Evolutionary conservation across 2,888 invertebrate species (phyloP).

Genomic region (Epinotia brunnichana): DNA sequence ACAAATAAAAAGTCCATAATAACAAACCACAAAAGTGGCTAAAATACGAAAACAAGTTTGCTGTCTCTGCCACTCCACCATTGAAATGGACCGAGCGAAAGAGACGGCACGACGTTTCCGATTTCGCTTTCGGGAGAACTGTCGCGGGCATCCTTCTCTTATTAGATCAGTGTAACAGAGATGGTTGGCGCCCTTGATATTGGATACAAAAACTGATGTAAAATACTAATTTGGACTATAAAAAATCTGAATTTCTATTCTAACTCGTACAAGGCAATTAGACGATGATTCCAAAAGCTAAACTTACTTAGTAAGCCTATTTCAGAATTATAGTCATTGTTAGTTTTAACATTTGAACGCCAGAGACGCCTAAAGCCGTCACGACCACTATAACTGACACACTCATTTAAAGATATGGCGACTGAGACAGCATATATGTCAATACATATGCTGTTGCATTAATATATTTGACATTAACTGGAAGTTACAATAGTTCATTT

Average conservation of each 20-base stretch:
- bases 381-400: neutral
- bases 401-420: neutral
- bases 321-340: neutral
- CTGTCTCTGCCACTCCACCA: neutral
- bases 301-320: constrained; percentile 3
- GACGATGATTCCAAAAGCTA: neutral
- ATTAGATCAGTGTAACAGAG: neutral
- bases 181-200: neutral
- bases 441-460: no score
- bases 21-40: constrained; percentile 1
- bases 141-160: neutral
- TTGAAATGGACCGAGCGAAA: neutral
- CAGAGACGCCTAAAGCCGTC: neutral
- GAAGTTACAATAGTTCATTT: no score
- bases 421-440: no score
- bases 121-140: neutral
- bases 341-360: constrained; percentile 4
- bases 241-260: constrained; percentile 28
- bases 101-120: neutral
- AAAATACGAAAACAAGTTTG: neutral
- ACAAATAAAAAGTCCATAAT: constrained; percentile 24
- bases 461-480: no score
- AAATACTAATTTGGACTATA: constrained; percentile 29
- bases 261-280: constrained; percentile 10
- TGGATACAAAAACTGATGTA: constrained; percentile 29